These are phyloP conservation scores for Labeo calbasu DNA, from an alignment of 2,797 vertebrate species.

Conservation along the genomic window DNA sequence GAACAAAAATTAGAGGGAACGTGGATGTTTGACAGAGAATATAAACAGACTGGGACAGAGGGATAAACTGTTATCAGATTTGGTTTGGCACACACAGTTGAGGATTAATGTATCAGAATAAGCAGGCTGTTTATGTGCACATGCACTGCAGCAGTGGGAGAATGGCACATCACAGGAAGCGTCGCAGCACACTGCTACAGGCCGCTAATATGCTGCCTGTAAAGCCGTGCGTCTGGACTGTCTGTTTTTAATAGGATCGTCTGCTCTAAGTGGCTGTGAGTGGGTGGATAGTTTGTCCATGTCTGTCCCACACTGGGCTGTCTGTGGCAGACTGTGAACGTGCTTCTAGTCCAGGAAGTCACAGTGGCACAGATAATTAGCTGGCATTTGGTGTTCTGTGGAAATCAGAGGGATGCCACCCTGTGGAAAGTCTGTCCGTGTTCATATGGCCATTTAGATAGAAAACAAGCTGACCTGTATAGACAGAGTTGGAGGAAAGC, in stretches of 20 bases:
- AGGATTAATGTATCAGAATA: slow-evolving; percentile 41
- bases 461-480: slow-evolving; percentile 15
- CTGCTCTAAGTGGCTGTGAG: slow-evolving; percentile 7
- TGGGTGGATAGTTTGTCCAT: slow-evolving; percentile 43
- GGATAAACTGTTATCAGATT: slow-evolving; percentile 32
- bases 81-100: slow-evolving; percentile 27
- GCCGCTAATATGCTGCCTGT: slow-evolving; percentile 21
- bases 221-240: slow-evolving; percentile 15
- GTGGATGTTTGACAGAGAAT: slow-evolving; percentile 22
- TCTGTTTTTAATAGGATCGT: slow-evolving; percentile 22
- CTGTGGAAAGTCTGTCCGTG: slow-evolving; percentile 34
- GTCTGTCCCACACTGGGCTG: slow-evolving; percentile 41
- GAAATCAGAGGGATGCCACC: slow-evolving; percentile 42
- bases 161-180: slow-evolving; percentile 14
- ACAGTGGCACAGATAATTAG: slow-evolving; percentile 47
- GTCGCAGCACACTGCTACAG: not conserved
- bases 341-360: slow-evolving; percentile 41
- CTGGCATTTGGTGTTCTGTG: slow-evolving; percentile 36
- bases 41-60: slow-evolving; percentile 11
- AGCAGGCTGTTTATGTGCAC: slow-evolving; percentile 3
- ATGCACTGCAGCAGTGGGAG: not conserved
- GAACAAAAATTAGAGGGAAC: not conserved
- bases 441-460: slow-evolving; percentile 21
- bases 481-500: not conserved
- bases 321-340: slow-evolving; percentile 50